Percentiles rank a stretch among this genome's conserved stretches.
phyloP scores from a whole-genome alignment of 2,797 vertebrate species.

The Esox lucius region DNA sequence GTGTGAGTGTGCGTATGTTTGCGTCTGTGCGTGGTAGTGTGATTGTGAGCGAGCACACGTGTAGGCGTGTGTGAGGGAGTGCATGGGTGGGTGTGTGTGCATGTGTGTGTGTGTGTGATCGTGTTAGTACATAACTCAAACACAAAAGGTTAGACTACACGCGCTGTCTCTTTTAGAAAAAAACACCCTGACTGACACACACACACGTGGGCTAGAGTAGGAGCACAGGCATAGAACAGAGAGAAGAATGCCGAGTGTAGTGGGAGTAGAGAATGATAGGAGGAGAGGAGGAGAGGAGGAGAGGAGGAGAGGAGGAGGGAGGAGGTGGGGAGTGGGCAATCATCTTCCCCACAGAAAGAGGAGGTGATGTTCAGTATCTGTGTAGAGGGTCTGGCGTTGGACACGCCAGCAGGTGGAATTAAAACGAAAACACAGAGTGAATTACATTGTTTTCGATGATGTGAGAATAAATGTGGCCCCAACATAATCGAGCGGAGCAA shows the following conservation, averaged over 20 bases:
- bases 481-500: neutral
- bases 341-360: neutral
- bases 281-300: neutral
- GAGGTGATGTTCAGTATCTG: neutral
- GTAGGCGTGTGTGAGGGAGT: neutral
- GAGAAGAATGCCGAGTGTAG: neutral
- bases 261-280: neutral
- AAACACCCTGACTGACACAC: neutral
- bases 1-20: neutral
- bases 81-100: neutral
- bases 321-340: neutral
- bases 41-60: neutral
- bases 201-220: neutral
- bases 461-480: neutral
- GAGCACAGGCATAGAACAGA: neutral
- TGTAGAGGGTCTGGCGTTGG: neutral
- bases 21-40: no score
- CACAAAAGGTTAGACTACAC: slow-evolving; percentile 1
- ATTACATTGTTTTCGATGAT: neutral
- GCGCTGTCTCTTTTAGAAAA: neutral
- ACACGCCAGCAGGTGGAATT: neutral
- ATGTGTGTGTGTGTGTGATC: neutral
- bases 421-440: neutral
- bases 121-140: neutral
- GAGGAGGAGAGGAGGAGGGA: neutral